A percentile compares a stretch with the other conserved stretches of the same genome.
Conservation (phyloP, 2,113 vertebrate genomes). For the Monopterus albus region DNA sequence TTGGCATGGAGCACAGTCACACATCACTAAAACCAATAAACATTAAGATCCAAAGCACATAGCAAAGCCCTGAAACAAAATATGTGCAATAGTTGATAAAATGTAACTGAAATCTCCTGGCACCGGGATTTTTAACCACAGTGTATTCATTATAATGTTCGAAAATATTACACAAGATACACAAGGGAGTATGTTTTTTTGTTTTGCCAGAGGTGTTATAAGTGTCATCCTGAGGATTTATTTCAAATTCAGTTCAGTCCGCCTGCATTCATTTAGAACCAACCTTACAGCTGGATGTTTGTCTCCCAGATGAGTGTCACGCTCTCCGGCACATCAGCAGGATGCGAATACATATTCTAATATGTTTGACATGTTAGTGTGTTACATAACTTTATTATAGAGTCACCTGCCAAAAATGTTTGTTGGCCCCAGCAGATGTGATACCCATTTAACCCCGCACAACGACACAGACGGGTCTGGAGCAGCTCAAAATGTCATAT, state of each 20-base stretch:
- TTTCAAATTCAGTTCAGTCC: background rate
- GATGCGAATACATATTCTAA: background rate
- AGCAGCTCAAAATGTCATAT: constrained; percentile 16
- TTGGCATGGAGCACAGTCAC: background rate
- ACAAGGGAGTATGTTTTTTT: background rate
- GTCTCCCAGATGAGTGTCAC: background rate
- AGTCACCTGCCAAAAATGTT: constrained; percentile 9
- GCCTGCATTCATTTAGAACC: background rate
- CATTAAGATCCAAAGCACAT: background rate
- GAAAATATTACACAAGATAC: background rate
- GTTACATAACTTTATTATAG: background rate
- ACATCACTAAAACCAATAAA: background rate
- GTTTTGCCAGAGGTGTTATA: background rate
- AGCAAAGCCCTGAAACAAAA: background rate
- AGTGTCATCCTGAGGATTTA: no score
- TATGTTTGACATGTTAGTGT: constrained; percentile 4
- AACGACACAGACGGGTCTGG: background rate
- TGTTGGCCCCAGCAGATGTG: background rate
- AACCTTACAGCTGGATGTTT: constrained; percentile 18
- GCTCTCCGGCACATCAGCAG: background rate
- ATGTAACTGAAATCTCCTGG: background rate
- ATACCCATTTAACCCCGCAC: constrained; percentile 24
- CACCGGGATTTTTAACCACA: background rate
- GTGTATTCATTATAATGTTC: background rate
- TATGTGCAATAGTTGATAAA: background rate